Evolutionary conservation across 2,888 invertebrate species (phyloP).

Genomic region (Ochropleura plecta): DNA sequence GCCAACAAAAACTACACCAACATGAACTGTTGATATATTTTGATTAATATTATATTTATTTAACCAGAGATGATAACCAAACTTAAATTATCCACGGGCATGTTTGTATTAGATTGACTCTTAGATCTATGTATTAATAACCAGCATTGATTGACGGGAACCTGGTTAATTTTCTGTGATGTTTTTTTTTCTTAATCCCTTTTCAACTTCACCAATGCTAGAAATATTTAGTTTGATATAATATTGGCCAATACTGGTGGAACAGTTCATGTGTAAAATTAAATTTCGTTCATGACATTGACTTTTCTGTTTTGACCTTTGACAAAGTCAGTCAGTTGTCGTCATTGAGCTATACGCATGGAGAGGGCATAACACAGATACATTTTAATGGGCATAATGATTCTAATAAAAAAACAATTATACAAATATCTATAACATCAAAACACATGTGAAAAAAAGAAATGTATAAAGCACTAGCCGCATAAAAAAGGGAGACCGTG

Average conservation of each 20-base stretch:
- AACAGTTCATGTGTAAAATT: neutral
- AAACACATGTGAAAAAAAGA: too few relatives aligned
- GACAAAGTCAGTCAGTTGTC: neutral
- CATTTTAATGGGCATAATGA: too few relatives aligned
- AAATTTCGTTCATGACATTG: neutral
- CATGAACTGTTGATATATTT: neutral
- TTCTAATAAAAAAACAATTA: too few relatives aligned
- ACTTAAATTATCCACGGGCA: neutral
- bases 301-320: neutral
- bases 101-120: conserved; percentile 10
- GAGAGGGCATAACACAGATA: too few relatives aligned
- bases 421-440: too few relatives aligned
- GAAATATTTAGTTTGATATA: neutral
- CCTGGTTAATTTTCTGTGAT: neutral
- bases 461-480: too few relatives aligned
- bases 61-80: neutral
- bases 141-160: neutral
- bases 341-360: too few relatives aligned
- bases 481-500: too few relatives aligned
- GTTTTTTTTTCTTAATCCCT: neutral
- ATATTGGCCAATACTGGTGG: neutral
- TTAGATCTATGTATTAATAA: neutral
- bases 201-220: neutral
- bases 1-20: conserved; percentile 1
- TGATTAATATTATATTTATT: neutral